These are phyloP conservation scores for Ammodytes marinus DNA, from an alignment of 2,113 vertebrate species.

Conservation along the genomic window DNA sequence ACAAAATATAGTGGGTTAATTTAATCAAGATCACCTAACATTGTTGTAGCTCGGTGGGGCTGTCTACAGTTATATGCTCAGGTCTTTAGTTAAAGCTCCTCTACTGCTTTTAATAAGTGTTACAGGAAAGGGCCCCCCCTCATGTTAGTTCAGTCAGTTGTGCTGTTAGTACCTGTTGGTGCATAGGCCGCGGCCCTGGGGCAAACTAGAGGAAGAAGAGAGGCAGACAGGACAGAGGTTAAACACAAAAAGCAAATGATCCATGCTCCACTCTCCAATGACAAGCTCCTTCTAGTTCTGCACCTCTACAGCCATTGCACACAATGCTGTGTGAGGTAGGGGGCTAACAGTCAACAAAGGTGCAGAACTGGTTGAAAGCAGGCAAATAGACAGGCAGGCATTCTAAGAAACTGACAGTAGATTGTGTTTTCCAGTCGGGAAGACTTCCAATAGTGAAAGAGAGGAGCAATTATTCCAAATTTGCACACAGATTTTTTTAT, in stretches of 20 bases:
- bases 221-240: slow-evolving; percentile 77
- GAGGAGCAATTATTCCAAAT: background rate
- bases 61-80: background rate
- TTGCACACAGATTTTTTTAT: slow-evolving; percentile 8
- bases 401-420: slow-evolving; percentile 23
- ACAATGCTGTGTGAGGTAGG: slow-evolving; percentile 1
- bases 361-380: slow-evolving; percentile 46
- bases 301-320: slow-evolving; percentile 1
- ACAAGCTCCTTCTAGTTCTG: slow-evolving; percentile 14
- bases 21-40: background rate
- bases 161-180: slow-evolving; percentile 91
- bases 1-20: background rate
- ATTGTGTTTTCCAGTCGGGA: background rate
- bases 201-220: slow-evolving; percentile 88
- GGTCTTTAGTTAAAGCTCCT: background rate
- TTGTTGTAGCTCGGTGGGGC: background rate
- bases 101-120: background rate
- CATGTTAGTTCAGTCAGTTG: slow-evolving; percentile 55
- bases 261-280: slow-evolving; percentile 33
- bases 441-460: slow-evolving; percentile 6
- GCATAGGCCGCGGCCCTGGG: slow-evolving; percentile 90
- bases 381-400: slow-evolving; percentile 32
- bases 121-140: background rate
- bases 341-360: slow-evolving; percentile 1
- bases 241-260: slow-evolving; percentile 54